Base-by-base conservation (phyloP, 2,797 vertebrate genomes). In the Ctenopoma kingsleyae region DNA sequence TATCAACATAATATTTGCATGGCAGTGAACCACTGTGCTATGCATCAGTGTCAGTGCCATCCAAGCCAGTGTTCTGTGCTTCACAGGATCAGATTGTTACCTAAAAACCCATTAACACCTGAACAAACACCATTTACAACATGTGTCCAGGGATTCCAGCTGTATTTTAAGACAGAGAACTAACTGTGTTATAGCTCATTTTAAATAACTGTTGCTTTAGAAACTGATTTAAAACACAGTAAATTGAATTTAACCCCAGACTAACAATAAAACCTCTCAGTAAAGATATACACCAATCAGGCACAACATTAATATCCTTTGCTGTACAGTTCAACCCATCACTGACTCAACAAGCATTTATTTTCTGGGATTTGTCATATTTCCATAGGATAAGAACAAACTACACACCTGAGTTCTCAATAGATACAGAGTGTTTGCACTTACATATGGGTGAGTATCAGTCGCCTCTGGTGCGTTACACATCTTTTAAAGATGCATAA, bases 61-160 rank as follows among this genome's bases (percentile, higher is more conserved):
- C 22, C 19, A 25, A 20, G 55, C 15, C 44, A 54, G 17, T 13
- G 36, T 19, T 13, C 8, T 40, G 40, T 41, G 51, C 47, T n/a
- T 13, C 53, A 11, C 52, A 19, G 41, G 41, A 61, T 30, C 44
- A 44, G 53, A 35, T 23, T n/a, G 46, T 69, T 35, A 51, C 54
- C 51, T 43, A 60, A 68, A 80, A 63, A 61, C 4, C 50, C 64
- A 87, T 84, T 78, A 64, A 54, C 74, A 82, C 70, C 67, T 70
- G 8, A 53, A 69, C 54, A 65, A 54, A 1, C 53, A 44, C 16
- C 20, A 81, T 84, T 81, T 71, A 66, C 83, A 73, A 11, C 46
- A 20, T 6, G 64, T 59, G 49, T 67, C 76, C 38, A 56, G 67
- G 74, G 55, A 79, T 35, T 17, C 10, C 50, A 23, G 30, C n/a